A percentile compares a stretch with the other conserved stretches of the same genome.
Evolutionary conservation across 2,888 invertebrate species (phyloP).

Genomic region (Dryococelus australis): DNA sequence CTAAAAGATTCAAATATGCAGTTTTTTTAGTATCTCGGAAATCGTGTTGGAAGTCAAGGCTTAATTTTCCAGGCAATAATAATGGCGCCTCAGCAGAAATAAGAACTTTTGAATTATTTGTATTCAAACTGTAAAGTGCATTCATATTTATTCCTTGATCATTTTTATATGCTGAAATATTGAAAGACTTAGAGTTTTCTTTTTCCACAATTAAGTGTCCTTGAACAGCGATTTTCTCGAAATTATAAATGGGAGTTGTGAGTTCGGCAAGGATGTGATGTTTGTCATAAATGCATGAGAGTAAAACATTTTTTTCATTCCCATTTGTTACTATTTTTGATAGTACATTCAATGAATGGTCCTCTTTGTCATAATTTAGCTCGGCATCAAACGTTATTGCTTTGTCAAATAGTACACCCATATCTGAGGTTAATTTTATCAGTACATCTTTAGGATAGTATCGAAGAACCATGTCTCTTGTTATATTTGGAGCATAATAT

Average conservation of each 20-base stretch:
- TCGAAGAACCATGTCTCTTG: not conserved
- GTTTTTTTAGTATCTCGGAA: not conserved
- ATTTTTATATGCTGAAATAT: constrained; percentile 18
- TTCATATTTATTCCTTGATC: not conserved
- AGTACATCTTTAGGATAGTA: not conserved
- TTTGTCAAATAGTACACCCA: not conserved
- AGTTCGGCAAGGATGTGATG: constrained; percentile 26
- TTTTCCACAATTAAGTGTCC: constrained; percentile 37
- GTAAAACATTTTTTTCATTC: constrained; percentile 24
- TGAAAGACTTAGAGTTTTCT: not conserved
- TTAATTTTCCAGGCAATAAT: not conserved
- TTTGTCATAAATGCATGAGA: constrained; percentile 6
- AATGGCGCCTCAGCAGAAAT: not conserved
- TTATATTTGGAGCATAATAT: not conserved
- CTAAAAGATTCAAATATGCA: not conserved
- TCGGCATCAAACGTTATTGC: not conserved
- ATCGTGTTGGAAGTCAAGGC: not conserved
- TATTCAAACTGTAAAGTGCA: not conserved
- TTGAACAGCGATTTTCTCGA: constrained; percentile 39
- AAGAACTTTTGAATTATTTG: not conserved
- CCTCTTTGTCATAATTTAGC: not conserved
- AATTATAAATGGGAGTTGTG: constrained; percentile 36
- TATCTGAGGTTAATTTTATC: not conserved
- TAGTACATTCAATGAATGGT: not conserved
- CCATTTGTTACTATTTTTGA: not conserved